Percentiles rank a stretch among this genome's conserved stretches.
Evolutionary conservation across 2,888 invertebrate genomes (phyloP).

Genomic region (Ariolimax columbianus): DNA sequence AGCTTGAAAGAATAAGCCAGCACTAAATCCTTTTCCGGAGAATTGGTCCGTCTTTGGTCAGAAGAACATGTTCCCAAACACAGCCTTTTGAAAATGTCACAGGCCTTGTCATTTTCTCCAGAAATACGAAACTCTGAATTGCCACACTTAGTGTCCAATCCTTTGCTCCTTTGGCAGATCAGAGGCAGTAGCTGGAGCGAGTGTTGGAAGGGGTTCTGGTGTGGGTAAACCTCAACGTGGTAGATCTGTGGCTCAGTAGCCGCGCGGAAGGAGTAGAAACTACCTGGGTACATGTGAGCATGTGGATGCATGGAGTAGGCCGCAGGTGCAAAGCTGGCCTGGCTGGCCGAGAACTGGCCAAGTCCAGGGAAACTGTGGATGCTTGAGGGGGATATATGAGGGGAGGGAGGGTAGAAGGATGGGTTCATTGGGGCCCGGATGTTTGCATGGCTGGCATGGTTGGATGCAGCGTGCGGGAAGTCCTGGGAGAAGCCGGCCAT

Average conservation of each 20-base stretch:
- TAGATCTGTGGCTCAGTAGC: slow-evolving; percentile 62
- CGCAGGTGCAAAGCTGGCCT: slow-evolving; percentile 51
- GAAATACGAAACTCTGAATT: not conserved
- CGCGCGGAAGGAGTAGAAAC: slow-evolving; percentile 55
- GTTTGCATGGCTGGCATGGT: slow-evolving; percentile 48
- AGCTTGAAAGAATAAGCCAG: not conserved
- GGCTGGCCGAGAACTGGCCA: slow-evolving; percentile 46
- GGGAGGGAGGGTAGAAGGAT: slow-evolving; percentile 57
- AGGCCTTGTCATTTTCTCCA: not conserved
- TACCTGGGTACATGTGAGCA: slow-evolving; percentile 55
- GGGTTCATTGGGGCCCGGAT: slow-evolving; percentile 52
- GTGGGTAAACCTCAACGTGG: slow-evolving; percentile 59
- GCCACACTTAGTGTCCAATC: not conserved
- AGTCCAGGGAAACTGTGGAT: slow-evolving; percentile 59
- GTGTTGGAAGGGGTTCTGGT: slow-evolving; percentile 46
- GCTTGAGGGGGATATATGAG: slow-evolving; percentile 52
- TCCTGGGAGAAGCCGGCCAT: slow-evolving; percentile 51
- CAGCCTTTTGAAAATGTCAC: not conserved
- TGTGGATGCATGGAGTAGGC: slow-evolving; percentile 54
- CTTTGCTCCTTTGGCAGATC: not conserved
- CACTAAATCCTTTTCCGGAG: not conserved
- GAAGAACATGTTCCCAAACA: not conserved
- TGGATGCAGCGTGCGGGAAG: slow-evolving; percentile 54
- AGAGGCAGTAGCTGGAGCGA: not conserved
- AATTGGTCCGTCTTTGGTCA: not conserved